Evolutionary conservation across 2,113 vertebrate species (phyloP), one percentile per base, ranked within the genome.

Genomic region (Lates calcarifer): DNA sequence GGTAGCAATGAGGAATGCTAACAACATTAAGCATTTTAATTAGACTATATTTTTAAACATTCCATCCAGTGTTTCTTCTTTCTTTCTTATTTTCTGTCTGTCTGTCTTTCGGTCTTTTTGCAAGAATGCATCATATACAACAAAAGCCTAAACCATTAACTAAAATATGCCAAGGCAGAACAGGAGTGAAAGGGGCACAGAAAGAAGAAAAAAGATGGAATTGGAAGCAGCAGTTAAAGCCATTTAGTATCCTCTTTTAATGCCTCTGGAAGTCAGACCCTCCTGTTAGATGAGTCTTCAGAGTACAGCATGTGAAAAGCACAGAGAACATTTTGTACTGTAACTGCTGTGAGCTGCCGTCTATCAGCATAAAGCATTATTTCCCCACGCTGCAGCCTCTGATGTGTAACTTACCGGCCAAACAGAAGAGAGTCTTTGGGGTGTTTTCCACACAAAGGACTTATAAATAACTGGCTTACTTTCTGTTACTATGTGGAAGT

Each of bases 261-360:
- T 60, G 71, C 43, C 35, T 13, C 26, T 51, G 43, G 31, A 77
- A 81, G 45, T 73, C 65, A 37, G 56, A 56, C 45, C n/a, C 58
- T 74, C 58, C 55, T 63, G 39, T 58, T 77, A 39, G 75, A 63
- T 1, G 53, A 33, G 65, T 66, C 45, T 64, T 79, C 41, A 43
- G 79, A 83, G 82, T 39, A 64, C 65, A 61, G 61, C 20, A 28
- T 68, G 47, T 75, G 68, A 82, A 73, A 74, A 64, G 77, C 62
- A 69, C 56, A 8, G 5, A 26, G 84, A 77, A 87, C 77, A 81
- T 77, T 79, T 83, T 81, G 87, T 83, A 49, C 86, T 6, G 22
- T 58, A 71, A 43, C 53, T 24, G 9, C 56, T 53, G 51, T 22
- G 62, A 87, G 87, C 51, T 51, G 69, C 53, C 45, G 68, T 75